Conservation (phyloP, 2,113 vertebrate genomes). For the Callaeas wilsoni region DNA sequence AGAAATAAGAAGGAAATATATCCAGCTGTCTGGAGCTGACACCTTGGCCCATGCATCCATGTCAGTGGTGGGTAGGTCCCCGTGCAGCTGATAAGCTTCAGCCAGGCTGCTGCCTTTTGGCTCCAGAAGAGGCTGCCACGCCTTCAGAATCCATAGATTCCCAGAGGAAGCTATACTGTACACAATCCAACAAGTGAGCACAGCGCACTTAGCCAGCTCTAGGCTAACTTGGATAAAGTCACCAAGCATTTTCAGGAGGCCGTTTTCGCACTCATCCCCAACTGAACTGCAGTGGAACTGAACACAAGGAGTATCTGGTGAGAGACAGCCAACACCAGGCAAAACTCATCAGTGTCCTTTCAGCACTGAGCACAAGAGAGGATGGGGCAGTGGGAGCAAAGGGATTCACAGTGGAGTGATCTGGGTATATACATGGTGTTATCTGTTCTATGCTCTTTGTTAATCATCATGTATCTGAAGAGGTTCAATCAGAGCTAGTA, state of each 20-base stretch:
- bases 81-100: not conserved
- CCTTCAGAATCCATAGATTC: not conserved
- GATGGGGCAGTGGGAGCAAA: not conserved
- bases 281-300: not conserved
- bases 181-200: no score
- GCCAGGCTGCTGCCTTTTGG: not conserved
- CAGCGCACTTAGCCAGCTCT: not conserved
- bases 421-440: not conserved
- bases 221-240: not conserved
- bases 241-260: not conserved
- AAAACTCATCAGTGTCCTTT: not conserved
- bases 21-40: not conserved
- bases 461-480: not conserved
- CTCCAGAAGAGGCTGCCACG: not conserved
- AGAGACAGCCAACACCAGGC: not conserved
- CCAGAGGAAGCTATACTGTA: not conserved
- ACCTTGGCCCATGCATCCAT: not conserved
- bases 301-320: not conserved
- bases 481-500: not conserved
- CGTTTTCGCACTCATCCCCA: not conserved
- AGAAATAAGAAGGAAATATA: not conserved
- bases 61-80: not conserved
- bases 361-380: not conserved
- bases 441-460: not conserved
- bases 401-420: not conserved